A percentile compares a stretch with the other conserved stretches of the same genome.
Evolutionary conservation across 2,113 vertebrate species (phyloP).

Genomic region (Erythrolamprus reginae): DNA sequence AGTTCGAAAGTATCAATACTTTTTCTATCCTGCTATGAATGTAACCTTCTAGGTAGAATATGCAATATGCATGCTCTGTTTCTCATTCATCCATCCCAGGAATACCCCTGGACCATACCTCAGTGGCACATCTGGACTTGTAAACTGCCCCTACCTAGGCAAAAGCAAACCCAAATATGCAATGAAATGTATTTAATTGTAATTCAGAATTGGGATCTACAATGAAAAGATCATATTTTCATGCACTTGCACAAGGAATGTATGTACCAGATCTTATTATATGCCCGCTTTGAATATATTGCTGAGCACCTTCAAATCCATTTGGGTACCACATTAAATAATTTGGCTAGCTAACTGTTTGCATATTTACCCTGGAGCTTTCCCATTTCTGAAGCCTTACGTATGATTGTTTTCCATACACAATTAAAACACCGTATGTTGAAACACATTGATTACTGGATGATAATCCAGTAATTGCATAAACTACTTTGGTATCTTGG

Average conservation of each 20-base stretch:
- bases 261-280: neutral
- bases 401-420: neutral
- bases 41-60: neutral
- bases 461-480: neutral
- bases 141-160: neutral
- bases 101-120: neutral
- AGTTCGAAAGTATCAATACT: neutral
- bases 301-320: neutral
- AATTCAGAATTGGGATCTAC: neutral
- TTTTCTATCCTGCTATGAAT: neutral
- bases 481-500: neutral
- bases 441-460: neutral
- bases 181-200: neutral
- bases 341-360: neutral
- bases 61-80: neutral
- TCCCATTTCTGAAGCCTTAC: neutral
- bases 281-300: neutral
- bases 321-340: neutral
- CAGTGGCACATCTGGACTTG: neutral
- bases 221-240: neutral
- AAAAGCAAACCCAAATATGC: neutral
- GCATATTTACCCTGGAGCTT: neutral
- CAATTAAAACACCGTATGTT: neutral
- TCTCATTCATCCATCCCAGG: neutral
- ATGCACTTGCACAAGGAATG: neutral